Base-by-base conservation (phyloP, 2,113 vertebrate genomes). In the Marmota monax region DNA sequence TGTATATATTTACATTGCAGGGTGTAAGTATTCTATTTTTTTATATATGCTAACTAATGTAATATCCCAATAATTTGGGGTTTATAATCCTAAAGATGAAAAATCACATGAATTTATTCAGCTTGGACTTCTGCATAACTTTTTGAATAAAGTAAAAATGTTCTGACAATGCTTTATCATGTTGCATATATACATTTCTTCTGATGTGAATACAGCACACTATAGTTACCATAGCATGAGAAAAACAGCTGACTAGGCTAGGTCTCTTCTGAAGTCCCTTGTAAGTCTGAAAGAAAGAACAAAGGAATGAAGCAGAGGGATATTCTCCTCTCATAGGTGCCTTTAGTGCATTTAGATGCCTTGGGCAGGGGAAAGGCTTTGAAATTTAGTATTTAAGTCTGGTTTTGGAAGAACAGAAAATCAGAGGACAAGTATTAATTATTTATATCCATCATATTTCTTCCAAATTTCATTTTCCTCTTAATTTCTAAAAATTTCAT, bases 351-450 rank as follows among this genome's bases (percentile, higher is more conserved):
- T 42, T 87, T 29, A 92, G 76, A 56, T 4, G 10, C 74, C 78
- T 42, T 7, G 25, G 65, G 58, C 45, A n/a, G 23, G 25, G 51
- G 79, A 4, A 5, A 39, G 1, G 51, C 61, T 34, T 32, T 73
- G 27, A 91, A 58, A 32, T 61, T 86, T 63, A 78, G 48, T 7
- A n/a, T 56, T 74, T 53, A 12, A 58, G 29, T 48, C 25, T 92
- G 65, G 89, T 92, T 84, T 84, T 82, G 58, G 86, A 95, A 92
- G 29, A 45, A 27, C 10, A 42, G 22, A 88, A 76, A 83, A 80
- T 13, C 39, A 70, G 42, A 94, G 18, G 13, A n/a, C 20, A 73
- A 22, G 25, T 51, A 90, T 90, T 72, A 53, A 61, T 82, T 84
- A 51, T 25, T 72, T n/a, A 65, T 12, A 39, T 5, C 10, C 11